Evolutionary conservation across 1,140 invertebrate genomes (phyloP).

Genomic region (Orchestia grillus): DNA sequence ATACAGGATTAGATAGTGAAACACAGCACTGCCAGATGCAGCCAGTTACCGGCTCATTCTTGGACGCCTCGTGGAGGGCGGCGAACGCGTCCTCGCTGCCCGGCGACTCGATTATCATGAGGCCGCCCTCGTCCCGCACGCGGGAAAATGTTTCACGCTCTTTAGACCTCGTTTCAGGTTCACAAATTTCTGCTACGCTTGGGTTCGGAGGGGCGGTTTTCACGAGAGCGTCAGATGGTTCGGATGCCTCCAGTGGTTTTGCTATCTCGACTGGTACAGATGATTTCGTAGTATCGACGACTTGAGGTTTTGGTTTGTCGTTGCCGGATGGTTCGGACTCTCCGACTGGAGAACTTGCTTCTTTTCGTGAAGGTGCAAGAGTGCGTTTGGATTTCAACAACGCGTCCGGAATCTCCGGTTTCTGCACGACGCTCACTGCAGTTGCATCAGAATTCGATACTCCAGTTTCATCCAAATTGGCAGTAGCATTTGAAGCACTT

Average conservation of each 20-base stretch:
- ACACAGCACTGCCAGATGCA: not conserved
- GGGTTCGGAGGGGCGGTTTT: not conserved
- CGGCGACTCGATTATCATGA: constrained; percentile 19
- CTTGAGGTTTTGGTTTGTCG: not conserved
- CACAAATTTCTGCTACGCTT: not conserved
- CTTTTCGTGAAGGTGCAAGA: not conserved
- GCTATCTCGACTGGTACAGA: not conserved
- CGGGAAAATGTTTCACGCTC: not conserved
- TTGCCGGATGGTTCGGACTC: not conserved
- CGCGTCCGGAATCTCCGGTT: not conserved
- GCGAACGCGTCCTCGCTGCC: not conserved
- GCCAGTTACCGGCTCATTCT: constrained; percentile 41
- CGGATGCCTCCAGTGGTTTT: not conserved
- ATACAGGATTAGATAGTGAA: not conserved
- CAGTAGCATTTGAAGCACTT: not conserved
- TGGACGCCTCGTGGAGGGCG: not conserved
- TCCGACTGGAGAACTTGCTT: not conserved
- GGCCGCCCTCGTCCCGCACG: not conserved
- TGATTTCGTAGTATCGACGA: not conserved
- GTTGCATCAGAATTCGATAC: not conserved
- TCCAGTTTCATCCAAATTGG: not conserved
- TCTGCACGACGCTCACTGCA: not conserved
- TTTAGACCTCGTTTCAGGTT: not conserved
- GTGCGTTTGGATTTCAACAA: not conserved
- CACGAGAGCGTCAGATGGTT: not conserved